These are phyloP conservation scores for Indri indri DNA, from an alignment of 2,113 vertebrate species.

Conservation along the genomic window DNA sequence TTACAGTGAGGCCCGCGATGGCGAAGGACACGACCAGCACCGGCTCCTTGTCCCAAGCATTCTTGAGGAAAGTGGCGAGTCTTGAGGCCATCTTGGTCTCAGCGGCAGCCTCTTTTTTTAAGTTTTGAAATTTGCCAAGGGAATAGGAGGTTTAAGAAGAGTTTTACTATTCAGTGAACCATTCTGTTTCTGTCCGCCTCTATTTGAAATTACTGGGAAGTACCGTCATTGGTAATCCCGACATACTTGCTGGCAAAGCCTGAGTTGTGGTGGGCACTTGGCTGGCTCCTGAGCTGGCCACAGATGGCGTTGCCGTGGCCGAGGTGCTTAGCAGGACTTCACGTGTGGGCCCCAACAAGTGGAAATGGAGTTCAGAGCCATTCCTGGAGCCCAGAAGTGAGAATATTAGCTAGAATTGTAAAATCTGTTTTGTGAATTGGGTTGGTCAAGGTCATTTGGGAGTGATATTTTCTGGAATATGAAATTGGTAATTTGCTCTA, in stretches of 20 bases:
- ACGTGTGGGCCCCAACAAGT: background rate
- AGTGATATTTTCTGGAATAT: background rate
- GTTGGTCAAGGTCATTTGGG: background rate
- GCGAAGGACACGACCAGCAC: no score
- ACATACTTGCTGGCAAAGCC: accelerated
- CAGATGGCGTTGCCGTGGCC: no score
- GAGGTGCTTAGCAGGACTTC: accelerated
- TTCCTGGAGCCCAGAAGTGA: background rate
- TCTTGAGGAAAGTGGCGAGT: no score
- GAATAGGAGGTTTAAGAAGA: background rate
- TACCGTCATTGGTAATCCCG: no score
- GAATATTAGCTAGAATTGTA: background rate
- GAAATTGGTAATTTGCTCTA: background rate
- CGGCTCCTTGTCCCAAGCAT: no score
- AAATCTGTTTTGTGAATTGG: background rate
- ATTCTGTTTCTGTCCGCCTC: background rate
- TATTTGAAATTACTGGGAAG: background rate
- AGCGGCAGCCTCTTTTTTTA: no score
- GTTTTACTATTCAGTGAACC: background rate
- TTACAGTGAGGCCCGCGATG: slow-evolving; percentile 11
- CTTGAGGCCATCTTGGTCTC: no score
- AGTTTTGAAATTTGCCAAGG: background rate
- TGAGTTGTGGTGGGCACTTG: accelerated
- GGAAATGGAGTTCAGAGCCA: background rate
- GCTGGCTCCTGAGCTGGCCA: background rate